phyloP scores from a whole-genome alignment of 2,113 vertebrate genomes.

The Etheostoma cragini region DNA sequence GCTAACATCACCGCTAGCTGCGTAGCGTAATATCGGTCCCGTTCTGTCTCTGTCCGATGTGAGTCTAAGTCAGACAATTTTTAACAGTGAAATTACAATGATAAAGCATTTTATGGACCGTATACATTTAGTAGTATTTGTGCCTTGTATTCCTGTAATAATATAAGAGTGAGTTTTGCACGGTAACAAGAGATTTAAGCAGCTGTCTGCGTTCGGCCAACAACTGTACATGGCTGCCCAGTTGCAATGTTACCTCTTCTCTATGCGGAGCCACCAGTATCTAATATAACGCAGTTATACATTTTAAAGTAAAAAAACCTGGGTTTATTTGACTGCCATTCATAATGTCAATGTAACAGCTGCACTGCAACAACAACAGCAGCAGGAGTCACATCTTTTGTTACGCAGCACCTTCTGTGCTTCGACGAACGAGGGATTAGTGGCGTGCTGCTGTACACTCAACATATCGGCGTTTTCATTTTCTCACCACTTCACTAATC shows the following conservation, averaged over 20 bases:
- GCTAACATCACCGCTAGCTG: conserved; percentile 66
- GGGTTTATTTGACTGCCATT: fast-evolving
- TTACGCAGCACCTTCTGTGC: conserved; percentile 47
- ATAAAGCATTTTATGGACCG: fast-evolving
- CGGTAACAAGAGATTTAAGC: neutral
- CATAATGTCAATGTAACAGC: neutral
- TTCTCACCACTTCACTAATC: conserved; percentile 67
- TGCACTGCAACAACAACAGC: conserved; percentile 33
- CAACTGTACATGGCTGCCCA: conserved; percentile 24
- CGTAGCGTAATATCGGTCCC: conserved; percentile 27
- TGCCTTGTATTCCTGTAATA: fast-evolving
- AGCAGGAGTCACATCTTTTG: conserved; percentile 50
- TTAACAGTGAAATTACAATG: neutral
- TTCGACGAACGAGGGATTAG: conserved; percentile 38
- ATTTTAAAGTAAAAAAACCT: neutral
- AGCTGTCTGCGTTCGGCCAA: conserved; percentile 35
- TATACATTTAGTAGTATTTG: fast-evolving
- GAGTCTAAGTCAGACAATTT: neutral
- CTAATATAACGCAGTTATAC: neutral
- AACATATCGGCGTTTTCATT: conserved; percentile 58
- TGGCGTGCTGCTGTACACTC: neutral
- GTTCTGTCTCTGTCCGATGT: conserved; percentile 33
- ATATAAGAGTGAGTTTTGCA: neutral
- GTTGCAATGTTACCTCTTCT: neutral
- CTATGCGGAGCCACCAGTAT: neutral